Evolutionary conservation across 2,888 invertebrate species (phyloP).

Genomic region (Chromoteleia sp.): DNA sequence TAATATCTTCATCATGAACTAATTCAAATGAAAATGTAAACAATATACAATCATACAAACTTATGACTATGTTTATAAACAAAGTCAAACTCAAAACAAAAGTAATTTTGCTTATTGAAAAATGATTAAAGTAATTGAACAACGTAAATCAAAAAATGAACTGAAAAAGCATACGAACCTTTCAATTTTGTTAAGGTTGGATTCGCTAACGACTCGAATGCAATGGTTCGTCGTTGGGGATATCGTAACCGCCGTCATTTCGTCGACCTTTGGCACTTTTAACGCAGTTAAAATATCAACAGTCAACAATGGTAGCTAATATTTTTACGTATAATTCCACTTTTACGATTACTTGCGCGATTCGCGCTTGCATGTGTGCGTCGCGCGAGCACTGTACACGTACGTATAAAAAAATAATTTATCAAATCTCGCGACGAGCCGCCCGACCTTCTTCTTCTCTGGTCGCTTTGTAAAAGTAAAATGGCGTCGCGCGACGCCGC

Average conservation of each 20-base stretch:
- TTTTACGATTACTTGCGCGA: conserved; percentile 9
- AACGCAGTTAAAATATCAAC: conserved; percentile 63
- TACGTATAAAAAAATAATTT: conserved; percentile 55
- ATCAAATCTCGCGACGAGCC: conserved; percentile 22
- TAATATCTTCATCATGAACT: no score
- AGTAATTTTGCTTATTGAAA: no score
- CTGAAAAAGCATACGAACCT: conserved; percentile 40
- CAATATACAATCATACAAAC: no score
- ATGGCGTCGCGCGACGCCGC: conserved; percentile 55
- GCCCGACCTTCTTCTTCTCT: conserved; percentile 9
- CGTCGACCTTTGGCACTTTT: conserved; percentile 66
- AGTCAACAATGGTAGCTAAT: conserved; percentile 49
- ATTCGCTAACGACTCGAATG: conserved; percentile 63
- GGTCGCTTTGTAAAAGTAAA: conserved; percentile 35
- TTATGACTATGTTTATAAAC: no score
- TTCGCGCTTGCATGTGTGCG: conserved; percentile 22
- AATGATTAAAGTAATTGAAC: no score
- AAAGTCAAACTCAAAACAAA: no score
- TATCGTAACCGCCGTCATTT: conserved; percentile 66
- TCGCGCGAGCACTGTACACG: conserved; percentile 24
- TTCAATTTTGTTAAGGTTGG: conserved; percentile 67
- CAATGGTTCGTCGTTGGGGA: conserved; percentile 59
- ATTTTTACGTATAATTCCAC: conserved; percentile 36
- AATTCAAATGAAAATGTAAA: no score
- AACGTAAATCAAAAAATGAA: no score